These are phyloP conservation scores for Willowsia nigromaculata DNA, from an alignment of 2,888 invertebrate species.

Conservation along the genomic window DNA sequence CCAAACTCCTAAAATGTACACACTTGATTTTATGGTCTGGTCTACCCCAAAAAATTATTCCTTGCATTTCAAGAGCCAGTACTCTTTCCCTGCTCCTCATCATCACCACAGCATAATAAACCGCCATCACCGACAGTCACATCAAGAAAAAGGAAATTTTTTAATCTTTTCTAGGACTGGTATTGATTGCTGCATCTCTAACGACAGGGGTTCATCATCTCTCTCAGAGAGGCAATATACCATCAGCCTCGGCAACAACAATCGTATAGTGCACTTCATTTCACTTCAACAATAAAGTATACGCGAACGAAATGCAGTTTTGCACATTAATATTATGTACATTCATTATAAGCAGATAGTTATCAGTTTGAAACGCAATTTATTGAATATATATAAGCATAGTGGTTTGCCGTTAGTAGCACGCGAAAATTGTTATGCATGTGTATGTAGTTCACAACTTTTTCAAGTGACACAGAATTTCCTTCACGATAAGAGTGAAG, in stretches of 20 bases:
- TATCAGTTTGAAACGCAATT: not conserved
- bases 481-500: not conserved
- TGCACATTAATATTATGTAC: not conserved
- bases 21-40: too few species aligned
- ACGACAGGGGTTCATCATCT: not conserved
- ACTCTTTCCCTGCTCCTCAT: not conserved
- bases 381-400: not conserved
- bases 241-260: not conserved
- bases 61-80: not conserved
- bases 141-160: not conserved
- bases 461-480: conserved; percentile 52
- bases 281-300: not conserved
- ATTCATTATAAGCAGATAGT: not conserved
- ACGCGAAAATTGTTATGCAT: not conserved
- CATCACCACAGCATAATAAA: too few species aligned
- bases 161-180: not conserved
- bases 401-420: not conserved
- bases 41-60: not conserved
- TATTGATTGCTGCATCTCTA: not conserved
- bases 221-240: too few species aligned
- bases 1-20: too few species aligned
- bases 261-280: not conserved
- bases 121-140: conserved; percentile 8
- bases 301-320: not conserved
- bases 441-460: conserved; percentile 55